phyloP scores from a whole-genome alignment of 2,113 vertebrate species.

The Myrmophylax atrothorax region DNA sequence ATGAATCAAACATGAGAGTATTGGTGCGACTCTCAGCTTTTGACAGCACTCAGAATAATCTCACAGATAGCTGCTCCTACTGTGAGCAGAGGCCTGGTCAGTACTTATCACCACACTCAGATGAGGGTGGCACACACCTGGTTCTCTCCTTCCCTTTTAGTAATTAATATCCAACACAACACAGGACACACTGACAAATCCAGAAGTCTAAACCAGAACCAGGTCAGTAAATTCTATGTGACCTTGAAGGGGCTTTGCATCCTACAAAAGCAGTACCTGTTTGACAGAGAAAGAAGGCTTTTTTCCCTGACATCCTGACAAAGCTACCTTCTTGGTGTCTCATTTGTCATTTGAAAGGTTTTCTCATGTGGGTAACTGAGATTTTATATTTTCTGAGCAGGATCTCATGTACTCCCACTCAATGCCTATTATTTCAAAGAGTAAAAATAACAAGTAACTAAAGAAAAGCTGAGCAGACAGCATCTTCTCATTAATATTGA shows the following conservation, averaged over 20 bases:
- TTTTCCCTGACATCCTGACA: background rate
- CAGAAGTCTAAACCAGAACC: background rate
- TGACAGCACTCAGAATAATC: background rate
- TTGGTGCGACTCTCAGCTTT: background rate
- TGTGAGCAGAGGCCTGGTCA: background rate
- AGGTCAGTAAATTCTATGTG: background rate
- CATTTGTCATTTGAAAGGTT: background rate
- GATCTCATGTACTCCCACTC: background rate
- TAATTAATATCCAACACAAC: background rate
- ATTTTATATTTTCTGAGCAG: background rate
- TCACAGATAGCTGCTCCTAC: background rate
- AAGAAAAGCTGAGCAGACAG: background rate
- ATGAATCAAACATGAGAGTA: background rate
- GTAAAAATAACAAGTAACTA: background rate
- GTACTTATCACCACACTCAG: accelerated
- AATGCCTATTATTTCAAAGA: background rate
- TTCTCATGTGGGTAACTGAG: background rate
- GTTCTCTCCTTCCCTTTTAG: background rate
- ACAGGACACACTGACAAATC: background rate
- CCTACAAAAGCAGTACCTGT: background rate
- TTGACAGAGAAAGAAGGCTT: background rate
- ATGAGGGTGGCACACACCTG: accelerated
- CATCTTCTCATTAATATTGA: background rate
- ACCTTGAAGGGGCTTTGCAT: background rate
- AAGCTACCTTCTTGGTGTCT: background rate